Base-by-base conservation (phyloP, 2,797 vertebrate species). In the Hydrocynus forskahlii region DNA sequence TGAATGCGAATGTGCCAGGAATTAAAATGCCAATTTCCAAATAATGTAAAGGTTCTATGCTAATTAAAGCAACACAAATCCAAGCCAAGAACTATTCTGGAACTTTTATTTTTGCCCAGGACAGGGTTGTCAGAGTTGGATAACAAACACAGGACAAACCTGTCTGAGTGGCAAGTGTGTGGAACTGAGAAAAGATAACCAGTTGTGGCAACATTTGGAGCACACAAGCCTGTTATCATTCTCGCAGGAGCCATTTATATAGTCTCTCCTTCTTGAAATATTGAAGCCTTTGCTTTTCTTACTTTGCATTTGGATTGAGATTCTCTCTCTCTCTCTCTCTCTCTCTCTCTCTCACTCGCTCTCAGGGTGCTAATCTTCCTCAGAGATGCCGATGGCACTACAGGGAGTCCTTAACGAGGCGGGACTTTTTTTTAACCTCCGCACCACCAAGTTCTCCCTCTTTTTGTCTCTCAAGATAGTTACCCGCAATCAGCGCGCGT, bases 401-500 rank as follows among this genome's bases (percentile, higher is more conserved):
- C 74, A 84, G 48, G 29, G 14, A 67, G 77, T 80, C 76, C 85
- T 84, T 83, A 77, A 86, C 70, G 75, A 78, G 78, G 43, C 79
- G 52, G 10, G 12, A 62, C 52, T 38, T 57, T 75, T 43, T 70
- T 35, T 4, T 3, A 17, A 19, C 35, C 35, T 2, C 23, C 14
- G 13, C 25, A 25, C 63, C 17, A 35, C 35, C 63, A 7, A 66
- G 14, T 66, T 40, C 63, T 66, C 12, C 1, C 9, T 74, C 9
- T 73, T 67, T 67, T 68, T 54, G 2, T 76, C 78, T 75, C 66
- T 68, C n/a, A 6, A 81, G 79, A 69, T 38, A 6, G 63, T 66
- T 74, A 29, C 29, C 25, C 66, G 85, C 85, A 86, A 86, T 86
- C 85, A 86, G 40, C 17, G 43, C 16, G 64, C 71, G 1, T 3